A percentile compares a stretch with the other conserved stretches of the same genome.
Evolutionary conservation across 2,113 vertebrate genomes (phyloP).

Genomic region (Siniperca knerii): DNA sequence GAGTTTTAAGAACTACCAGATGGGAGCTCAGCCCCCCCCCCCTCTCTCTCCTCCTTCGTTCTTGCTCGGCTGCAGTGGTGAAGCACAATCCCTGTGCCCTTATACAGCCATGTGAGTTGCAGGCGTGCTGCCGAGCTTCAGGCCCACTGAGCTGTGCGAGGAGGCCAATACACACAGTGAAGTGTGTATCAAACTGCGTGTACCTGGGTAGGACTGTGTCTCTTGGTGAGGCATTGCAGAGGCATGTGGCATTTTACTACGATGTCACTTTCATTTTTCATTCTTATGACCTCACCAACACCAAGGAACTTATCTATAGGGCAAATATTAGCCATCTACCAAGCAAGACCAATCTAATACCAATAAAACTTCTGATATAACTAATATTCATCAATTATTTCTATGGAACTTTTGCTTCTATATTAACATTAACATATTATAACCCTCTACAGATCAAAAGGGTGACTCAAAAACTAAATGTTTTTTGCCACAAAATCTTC

Average conservation of each 20-base stretch:
- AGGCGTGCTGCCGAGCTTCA: conserved; percentile 67
- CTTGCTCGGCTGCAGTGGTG: conserved; percentile 51
- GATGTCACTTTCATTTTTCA: conserved; percentile 13
- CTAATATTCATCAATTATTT: background rate
- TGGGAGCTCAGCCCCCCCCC: conserved; percentile 80
- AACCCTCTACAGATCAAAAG: background rate
- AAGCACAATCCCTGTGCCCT: conserved; percentile 81
- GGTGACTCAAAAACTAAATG: background rate
- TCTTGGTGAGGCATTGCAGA: conserved; percentile 45
- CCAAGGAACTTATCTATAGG: conserved; percentile 2
- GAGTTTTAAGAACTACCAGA: conserved; percentile 90
- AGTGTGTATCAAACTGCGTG: conserved; percentile 27
- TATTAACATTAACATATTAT: background rate
- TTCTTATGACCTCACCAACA: conserved; percentile 30
- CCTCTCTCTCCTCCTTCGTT: conserved; percentile 58
- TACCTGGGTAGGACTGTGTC: conserved; percentile 18
- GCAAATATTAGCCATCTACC: conserved; percentile 1
- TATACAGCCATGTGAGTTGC: conserved; percentile 86
- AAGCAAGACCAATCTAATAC: background rate
- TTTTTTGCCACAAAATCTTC: background rate
- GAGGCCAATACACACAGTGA: conserved; percentile 37
- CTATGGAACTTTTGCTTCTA: background rate
- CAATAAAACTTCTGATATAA: background rate
- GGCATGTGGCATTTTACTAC: conserved; percentile 63
- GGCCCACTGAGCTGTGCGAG: conserved; percentile 49